These are phyloP conservation scores for Eriocheir sinensis DNA, from an alignment of 1,140 invertebrate genomes.

Conservation along the genomic window DNA sequence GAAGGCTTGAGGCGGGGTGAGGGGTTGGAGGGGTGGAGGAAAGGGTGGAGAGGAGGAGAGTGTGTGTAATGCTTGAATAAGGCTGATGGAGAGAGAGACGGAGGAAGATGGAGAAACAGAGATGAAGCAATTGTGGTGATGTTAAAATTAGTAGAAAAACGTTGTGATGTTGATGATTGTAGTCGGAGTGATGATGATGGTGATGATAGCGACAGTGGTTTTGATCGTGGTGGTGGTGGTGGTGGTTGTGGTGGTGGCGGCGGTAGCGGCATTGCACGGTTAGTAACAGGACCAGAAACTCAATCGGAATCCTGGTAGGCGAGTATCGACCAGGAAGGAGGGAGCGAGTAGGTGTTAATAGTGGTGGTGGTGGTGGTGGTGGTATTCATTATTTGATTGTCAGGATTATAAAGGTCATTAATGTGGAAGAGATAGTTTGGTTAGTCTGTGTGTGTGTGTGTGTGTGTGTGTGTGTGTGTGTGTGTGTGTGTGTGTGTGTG, in stretches of 20 bases:
- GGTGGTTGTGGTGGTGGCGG: not conserved
- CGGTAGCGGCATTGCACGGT: not conserved
- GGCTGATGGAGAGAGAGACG: no score
- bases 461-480: not conserved
- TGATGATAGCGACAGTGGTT: not conserved
- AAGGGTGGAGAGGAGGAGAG: not conserved
- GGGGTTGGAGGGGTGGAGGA: not conserved
- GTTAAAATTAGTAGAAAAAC: no score
- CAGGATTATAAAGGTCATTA: not conserved
- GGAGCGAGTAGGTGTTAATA: not conserved
- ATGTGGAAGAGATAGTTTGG: not conserved
- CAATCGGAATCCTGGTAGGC: not conserved
- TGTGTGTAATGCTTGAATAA: not conserved
- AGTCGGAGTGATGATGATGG: no score
- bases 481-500: not conserved
- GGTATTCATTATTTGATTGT: not conserved
- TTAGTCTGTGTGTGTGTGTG: not conserved
- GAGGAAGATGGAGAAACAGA: not conserved
- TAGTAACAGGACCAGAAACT: not conserved
- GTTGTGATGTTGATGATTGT: no score
- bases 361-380: not conserved
- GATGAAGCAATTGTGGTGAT: no score
- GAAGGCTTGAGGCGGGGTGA: not conserved
- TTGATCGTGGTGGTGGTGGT: slow-evolving; percentile 31
- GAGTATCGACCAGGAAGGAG: not conserved